Evolutionary conservation across 2,113 vertebrate species (phyloP).

Genomic region (Alexandromys fortis): DNA sequence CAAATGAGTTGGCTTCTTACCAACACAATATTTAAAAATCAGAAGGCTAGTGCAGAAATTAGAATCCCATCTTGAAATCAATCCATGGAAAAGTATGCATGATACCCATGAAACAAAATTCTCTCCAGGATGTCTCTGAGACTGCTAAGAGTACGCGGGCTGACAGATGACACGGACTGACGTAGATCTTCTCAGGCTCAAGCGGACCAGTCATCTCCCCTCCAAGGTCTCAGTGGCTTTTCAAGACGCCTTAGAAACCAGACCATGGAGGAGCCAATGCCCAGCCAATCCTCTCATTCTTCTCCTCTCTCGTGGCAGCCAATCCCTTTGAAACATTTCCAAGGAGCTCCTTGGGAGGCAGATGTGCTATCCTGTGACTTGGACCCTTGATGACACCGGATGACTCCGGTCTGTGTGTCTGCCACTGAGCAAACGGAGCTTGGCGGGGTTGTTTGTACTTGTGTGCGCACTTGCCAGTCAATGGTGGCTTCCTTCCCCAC

Average conservation of each 20-base stretch:
- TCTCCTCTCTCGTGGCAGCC: neutral
- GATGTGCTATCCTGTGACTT: neutral
- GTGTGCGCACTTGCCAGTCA: neutral
- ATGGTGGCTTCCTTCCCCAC: constrained; percentile 27
- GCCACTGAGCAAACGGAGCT: constrained; percentile 37
- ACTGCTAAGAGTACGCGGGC: neutral
- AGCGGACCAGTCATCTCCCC: neutral
- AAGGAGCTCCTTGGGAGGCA: constrained; percentile 28
- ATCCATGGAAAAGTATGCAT: neutral
- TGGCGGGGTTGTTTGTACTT: constrained; percentile 28
- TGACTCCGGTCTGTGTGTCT: constrained; percentile 7
- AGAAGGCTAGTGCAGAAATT: constrained; percentile 28
- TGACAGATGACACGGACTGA: accelerated
- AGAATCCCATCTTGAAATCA: constrained; percentile 24
- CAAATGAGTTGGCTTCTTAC: neutral
- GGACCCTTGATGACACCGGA: neutral
- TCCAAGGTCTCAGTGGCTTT: constrained; percentile 30
- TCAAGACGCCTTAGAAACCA: neutral
- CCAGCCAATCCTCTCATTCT: neutral
- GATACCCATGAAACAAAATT: neutral
- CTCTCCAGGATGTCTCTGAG: neutral
- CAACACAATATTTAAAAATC: neutral
- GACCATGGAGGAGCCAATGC: neutral
- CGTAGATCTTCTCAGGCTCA: neutral
- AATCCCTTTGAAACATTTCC: neutral